Evolutionary conservation across 2,113 vertebrate species (phyloP).

Genomic region (Anseranas semipalmata): DNA sequence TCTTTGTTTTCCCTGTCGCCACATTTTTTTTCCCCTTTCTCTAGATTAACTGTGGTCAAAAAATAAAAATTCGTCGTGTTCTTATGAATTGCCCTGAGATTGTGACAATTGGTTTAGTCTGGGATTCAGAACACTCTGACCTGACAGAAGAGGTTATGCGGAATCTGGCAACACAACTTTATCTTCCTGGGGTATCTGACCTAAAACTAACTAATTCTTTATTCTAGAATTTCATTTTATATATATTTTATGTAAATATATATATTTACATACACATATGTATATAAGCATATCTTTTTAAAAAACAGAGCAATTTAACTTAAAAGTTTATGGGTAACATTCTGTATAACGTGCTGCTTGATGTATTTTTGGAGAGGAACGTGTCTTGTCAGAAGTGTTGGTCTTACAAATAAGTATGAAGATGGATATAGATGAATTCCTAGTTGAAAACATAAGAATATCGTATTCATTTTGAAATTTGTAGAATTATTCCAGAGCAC

Average conservation of each 20-base stretch:
- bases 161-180: conserved; percentile 87
- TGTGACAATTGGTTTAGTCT: conserved; percentile 94
- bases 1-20: not conserved
- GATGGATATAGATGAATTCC: not conserved
- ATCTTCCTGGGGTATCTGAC: conserved; percentile 86
- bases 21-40: not conserved
- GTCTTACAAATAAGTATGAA: not conserved
- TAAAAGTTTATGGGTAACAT: not conserved
- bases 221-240: not conserved
- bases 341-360: not conserved
- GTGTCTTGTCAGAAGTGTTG: not conserved
- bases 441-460: not conserved
- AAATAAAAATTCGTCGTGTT: conserved; percentile 92
- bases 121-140: conserved; percentile 96
- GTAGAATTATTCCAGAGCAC: not conserved
- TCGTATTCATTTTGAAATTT: not conserved
- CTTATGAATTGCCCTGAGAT: conserved; percentile 98
- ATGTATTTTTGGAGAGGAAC: not conserved
- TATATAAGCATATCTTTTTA: accelerated
- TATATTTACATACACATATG: too few relatives aligned
- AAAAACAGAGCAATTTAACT: not conserved
- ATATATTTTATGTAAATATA: not conserved
- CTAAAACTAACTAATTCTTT: not conserved
- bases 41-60: conserved; percentile 95
- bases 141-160: conserved; percentile 91